Percentiles rank a stretch among this genome's conserved stretches.
These are phyloP conservation scores for Meghimatium bilineatum DNA, from an alignment of 2,888 invertebrate species.

Conservation along the genomic window DNA sequence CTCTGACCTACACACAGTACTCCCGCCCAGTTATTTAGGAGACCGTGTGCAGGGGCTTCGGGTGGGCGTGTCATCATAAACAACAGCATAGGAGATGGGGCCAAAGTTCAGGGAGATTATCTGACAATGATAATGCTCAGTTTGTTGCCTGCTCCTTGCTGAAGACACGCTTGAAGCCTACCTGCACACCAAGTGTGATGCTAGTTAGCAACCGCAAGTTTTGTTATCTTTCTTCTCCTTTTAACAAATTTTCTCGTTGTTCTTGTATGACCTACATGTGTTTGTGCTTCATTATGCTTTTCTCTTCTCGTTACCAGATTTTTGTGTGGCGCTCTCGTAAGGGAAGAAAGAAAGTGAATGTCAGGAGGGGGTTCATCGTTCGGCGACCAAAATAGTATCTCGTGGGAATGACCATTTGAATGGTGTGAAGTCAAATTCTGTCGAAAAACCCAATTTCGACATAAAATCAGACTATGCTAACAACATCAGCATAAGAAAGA, in stretches of 20 bases:
- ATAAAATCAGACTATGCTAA: slow-evolving; percentile 16
- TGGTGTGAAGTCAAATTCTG: slow-evolving; percentile 37
- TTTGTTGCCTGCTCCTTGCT: slow-evolving; percentile 28
- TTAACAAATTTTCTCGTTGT: slow-evolving; percentile 20
- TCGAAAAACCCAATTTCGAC: slow-evolving; percentile 42
- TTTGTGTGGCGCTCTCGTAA: slow-evolving; percentile 64
- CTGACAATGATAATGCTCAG: background rate
- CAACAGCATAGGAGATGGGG: slow-evolving; percentile 8
- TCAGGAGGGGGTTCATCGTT: slow-evolving; percentile 54
- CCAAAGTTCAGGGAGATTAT: background rate
- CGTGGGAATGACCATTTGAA: slow-evolving; percentile 18
- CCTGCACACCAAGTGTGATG: slow-evolving; percentile 53
- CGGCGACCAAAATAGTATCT: slow-evolving; percentile 55
- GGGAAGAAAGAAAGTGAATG: slow-evolving; percentile 60
- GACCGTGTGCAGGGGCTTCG: slow-evolving; percentile 59
- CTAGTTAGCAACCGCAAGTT: slow-evolving; percentile 29
- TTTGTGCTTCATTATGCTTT: slow-evolving; percentile 28
- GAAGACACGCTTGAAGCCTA: slow-evolving; percentile 50
- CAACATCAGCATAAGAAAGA: slow-evolving; percentile 7
- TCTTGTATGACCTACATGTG: slow-evolving; percentile 29
- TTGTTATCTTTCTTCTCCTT: slow-evolving; percentile 31
- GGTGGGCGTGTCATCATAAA: slow-evolving; percentile 41
- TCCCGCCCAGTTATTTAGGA: slow-evolving; percentile 78
- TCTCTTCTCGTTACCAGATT: slow-evolving; percentile 50
- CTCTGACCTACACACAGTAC: slow-evolving; percentile 95